Percentiles rank a stretch among this genome's conserved stretches.
Conservation (phyloP, 1,140 invertebrate species). For the Eufriesea mexicana region DNA sequence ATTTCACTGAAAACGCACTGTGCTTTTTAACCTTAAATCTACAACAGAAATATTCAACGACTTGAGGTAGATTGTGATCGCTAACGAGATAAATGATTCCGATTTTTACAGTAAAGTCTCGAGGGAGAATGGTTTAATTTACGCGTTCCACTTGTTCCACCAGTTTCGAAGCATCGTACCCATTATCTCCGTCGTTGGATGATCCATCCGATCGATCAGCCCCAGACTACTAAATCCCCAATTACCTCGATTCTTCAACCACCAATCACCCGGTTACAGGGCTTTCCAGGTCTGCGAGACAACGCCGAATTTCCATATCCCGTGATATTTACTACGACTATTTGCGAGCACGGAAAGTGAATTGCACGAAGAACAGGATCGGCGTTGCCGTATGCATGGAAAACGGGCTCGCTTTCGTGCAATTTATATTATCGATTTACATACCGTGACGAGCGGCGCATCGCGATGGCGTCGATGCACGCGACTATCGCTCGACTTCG, state of each 20-base stretch:
- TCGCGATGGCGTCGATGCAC: slow-evolving; percentile 1
- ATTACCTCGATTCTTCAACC: not conserved
- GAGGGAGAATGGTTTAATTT: too few species aligned
- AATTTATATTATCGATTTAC: slow-evolving; percentile 60
- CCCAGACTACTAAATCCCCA: not conserved
- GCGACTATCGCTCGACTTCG: slow-evolving; percentile 39
- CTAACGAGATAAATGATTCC: too few species aligned
- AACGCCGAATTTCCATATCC: not conserved
- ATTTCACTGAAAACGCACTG: too few species aligned
- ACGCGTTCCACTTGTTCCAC: too few species aligned
- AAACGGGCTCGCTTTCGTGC: slow-evolving; percentile 32
- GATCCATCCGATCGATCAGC: not conserved
- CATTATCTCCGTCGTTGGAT: too few species aligned
- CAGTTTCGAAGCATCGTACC: too few species aligned
- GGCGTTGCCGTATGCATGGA: not conserved
- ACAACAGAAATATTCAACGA: too few species aligned
- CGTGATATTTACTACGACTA: not conserved
- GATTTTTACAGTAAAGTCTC: too few species aligned
- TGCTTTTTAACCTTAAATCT: too few species aligned
- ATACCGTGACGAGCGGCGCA: slow-evolving; percentile 26
- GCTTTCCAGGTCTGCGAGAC: not conserved
- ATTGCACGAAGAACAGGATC: not conserved
- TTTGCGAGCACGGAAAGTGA: slow-evolving; percentile 5
- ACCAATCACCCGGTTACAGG: not conserved
- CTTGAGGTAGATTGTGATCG: too few species aligned